phyloP scores from a whole-genome alignment of 2,797 vertebrate species.

The Bucorvus abyssinicus region DNA sequence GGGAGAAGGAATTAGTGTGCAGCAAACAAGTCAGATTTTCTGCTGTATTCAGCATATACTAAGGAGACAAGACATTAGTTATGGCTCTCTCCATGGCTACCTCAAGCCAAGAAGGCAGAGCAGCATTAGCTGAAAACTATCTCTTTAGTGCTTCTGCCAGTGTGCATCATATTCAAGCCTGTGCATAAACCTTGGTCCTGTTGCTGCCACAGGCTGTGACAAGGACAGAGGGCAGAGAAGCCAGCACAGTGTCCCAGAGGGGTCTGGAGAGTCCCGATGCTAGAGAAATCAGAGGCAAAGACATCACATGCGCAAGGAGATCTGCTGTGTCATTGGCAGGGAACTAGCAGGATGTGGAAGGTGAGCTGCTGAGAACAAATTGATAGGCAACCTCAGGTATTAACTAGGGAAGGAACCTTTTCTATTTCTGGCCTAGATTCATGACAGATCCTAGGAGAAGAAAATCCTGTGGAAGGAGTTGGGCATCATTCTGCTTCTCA shows the following conservation, averaged over 20 bases:
- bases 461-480: background rate
- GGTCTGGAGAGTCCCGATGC: rapidly evolving
- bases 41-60: background rate
- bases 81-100: background rate
- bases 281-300: background rate
- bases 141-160: background rate
- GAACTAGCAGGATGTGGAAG: background rate
- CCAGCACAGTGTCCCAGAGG: background rate
- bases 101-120: background rate
- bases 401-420: background rate
- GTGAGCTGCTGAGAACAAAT: background rate
- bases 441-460: background rate
- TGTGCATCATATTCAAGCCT: rapidly evolving
- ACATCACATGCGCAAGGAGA: background rate
- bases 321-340: background rate
- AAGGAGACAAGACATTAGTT: background rate
- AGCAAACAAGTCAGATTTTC: background rate
- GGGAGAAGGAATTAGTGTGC: background rate
- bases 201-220: background rate
- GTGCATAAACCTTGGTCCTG: background rate
- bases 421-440: background rate
- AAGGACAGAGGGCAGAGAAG: background rate
- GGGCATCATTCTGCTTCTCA: background rate
- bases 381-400: background rate
- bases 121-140: rapidly evolving